Evolutionary conservation across 2,888 invertebrate genomes (phyloP).

Genomic region (Cosmorhoe ocellata): DNA sequence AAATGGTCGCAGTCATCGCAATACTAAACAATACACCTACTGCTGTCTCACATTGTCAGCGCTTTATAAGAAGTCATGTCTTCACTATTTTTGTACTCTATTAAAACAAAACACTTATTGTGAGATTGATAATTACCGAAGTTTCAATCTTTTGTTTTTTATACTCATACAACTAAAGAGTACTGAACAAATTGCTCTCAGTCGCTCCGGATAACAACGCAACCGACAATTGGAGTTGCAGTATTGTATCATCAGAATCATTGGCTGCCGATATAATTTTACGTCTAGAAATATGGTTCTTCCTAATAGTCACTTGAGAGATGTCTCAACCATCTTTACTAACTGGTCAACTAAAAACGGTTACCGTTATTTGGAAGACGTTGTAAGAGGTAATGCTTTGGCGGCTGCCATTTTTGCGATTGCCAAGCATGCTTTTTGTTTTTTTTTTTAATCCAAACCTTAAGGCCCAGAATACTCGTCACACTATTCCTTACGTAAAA

Average conservation of each 20-base stretch:
- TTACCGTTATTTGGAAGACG: not conserved
- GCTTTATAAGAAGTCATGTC: too few relatives aligned
- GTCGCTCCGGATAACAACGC: conserved; percentile 12
- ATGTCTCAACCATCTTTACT: conserved; percentile 23
- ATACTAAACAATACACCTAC: too few relatives aligned
- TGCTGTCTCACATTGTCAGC: too few relatives aligned
- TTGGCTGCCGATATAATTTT: conserved; percentile 27
- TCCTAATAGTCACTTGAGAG: conserved; percentile 15
- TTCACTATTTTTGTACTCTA: too few relatives aligned
- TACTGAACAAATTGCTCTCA: conserved; percentile 5
- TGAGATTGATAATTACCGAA: too few relatives aligned
- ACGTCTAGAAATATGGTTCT: conserved; percentile 25
- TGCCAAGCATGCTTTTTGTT: too few relatives aligned
- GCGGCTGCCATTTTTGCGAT: too few relatives aligned
- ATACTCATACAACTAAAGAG: not conserved
- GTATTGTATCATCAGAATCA: conserved; percentile 28
- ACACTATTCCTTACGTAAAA: too few relatives aligned
- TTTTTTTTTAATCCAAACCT: too few relatives aligned
- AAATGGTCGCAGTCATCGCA: too few relatives aligned
- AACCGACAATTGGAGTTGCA: conserved; percentile 25
- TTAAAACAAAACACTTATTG: not conserved
- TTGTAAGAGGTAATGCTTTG: not conserved
- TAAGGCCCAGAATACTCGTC: too few relatives aligned
- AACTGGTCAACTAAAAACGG: not conserved
- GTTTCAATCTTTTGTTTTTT: not conserved